These are phyloP conservation scores for Verasper variegatus DNA, from an alignment of 2,113 vertebrate species.

Conservation along the genomic window DNA sequence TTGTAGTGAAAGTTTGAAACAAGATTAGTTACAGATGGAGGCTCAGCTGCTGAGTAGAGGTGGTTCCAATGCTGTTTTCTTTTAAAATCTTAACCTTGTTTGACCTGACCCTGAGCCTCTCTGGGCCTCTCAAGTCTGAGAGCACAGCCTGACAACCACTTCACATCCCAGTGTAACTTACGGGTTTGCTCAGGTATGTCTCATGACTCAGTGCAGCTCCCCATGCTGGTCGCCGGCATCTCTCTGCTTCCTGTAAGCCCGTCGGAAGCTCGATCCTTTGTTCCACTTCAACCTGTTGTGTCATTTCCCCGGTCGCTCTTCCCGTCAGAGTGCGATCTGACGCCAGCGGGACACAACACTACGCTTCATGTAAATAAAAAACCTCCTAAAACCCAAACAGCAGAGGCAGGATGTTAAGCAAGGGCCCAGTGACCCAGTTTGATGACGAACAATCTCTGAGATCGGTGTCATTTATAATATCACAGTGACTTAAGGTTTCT, in stretches of 20 bases:
- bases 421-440: conserved; percentile 8
- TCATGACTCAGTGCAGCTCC: conserved; percentile 1
- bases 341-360: conserved; percentile 52
- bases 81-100: too few relatives aligned
- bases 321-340: conserved; percentile 48
- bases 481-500: background rate
- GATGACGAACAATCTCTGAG: conserved; percentile 28
- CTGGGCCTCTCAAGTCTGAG: too few relatives aligned
- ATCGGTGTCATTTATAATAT: conserved; percentile 12
- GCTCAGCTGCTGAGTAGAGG: too few relatives aligned
- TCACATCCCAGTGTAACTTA: background rate
- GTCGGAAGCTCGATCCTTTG: background rate
- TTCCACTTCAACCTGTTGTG: conserved; percentile 5
- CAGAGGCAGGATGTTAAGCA: conserved; percentile 38
- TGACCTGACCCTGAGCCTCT: too few relatives aligned
- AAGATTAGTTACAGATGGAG: background rate
- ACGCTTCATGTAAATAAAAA: conserved; percentile 64
- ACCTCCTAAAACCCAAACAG: conserved; percentile 64
- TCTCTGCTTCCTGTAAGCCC: conserved; percentile 20
- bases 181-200: conserved; percentile 10
- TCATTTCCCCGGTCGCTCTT: conserved; percentile 32
- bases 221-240: background rate
- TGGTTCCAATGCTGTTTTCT: too few relatives aligned
- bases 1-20: background rate
- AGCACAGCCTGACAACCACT: background rate